These are phyloP conservation scores for Polydrusus cervinus DNA, from an alignment of 2,888 invertebrate species.

Conservation along the genomic window DNA sequence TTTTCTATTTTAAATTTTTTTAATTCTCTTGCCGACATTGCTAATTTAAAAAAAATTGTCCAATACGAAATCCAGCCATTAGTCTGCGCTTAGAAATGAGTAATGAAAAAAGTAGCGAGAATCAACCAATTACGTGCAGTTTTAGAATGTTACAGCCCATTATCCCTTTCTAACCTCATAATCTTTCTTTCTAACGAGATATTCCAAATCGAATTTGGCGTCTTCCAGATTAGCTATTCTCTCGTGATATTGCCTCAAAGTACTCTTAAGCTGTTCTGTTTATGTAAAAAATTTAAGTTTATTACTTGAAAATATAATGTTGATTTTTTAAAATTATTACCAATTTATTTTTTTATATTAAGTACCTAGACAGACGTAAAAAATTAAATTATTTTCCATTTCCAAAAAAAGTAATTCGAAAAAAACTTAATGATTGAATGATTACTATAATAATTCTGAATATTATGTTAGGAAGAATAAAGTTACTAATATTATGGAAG, in stretches of 20 bases:
- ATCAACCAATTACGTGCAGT: conserved; percentile 46
- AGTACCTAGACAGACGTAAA: no score
- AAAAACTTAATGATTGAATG: no score
- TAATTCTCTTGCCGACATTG: background rate
- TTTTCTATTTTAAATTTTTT: no score
- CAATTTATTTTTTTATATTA: no score
- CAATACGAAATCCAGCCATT: conserved; percentile 17
- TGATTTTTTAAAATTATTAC: background rate
- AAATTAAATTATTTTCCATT: no score
- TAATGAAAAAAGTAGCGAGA: conserved; percentile 35
- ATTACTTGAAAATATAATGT: background rate
- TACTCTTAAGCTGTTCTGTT: conserved; percentile 82
- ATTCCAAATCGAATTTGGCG: conserved; percentile 98
- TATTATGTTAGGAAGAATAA: no score
- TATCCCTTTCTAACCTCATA: conserved; percentile 86
- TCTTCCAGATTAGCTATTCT: conserved; percentile 93
- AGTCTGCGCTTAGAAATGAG: conserved; percentile 32
- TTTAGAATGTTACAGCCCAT: conserved; percentile 32
- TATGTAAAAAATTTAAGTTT: conserved; percentile 52
- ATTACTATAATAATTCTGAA: no score
- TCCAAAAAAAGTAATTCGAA: no score
- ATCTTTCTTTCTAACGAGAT: conserved; percentile 98
- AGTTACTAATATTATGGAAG: no score
- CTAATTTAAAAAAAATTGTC: conserved; percentile 1
- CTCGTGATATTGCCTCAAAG: conserved; percentile 89